Evolutionary conservation across 2,113 vertebrate species (phyloP).

Genomic region (Muscicapa adusta): DNA sequence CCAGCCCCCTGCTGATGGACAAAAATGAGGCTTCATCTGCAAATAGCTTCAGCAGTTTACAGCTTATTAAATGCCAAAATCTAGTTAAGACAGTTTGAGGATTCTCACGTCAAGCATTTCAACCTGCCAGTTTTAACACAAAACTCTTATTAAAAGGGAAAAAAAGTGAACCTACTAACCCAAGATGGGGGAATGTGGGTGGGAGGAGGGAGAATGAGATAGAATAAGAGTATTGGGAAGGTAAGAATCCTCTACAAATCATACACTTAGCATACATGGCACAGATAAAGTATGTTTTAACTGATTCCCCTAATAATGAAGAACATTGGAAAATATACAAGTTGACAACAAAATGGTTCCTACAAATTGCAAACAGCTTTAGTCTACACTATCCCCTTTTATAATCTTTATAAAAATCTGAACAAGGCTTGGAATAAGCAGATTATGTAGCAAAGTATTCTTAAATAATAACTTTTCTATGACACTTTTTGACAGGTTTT

Average conservation of each 20-base stretch:
- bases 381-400: slow-evolving; percentile 6
- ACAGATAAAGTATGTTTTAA: slow-evolving; percentile 53
- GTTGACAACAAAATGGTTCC: slow-evolving; percentile 53
- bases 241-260: slow-evolving; percentile 68
- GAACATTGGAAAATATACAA: slow-evolving; percentile 20
- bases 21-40: slow-evolving; percentile 82
- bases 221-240: slow-evolving; percentile 51
- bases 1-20: slow-evolving; percentile 80
- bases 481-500: slow-evolving; percentile 61
- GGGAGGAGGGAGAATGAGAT: background rate
- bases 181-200: background rate
- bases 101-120: slow-evolving; percentile 76
- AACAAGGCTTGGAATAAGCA: background rate
- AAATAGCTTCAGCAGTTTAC: slow-evolving; percentile 83
- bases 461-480: slow-evolving; percentile 44
- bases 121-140: slow-evolving; percentile 70
- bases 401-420: slow-evolving; percentile 42
- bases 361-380: slow-evolving; percentile 48
- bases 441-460: slow-evolving; percentile 36
- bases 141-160: slow-evolving; percentile 66
- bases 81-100: slow-evolving; percentile 80
- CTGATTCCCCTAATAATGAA: slow-evolving; percentile 65
- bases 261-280: slow-evolving; percentile 43
- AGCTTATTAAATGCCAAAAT: slow-evolving; percentile 84
- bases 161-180: slow-evolving; percentile 47